Evolutionary conservation across 2,113 vertebrate species (phyloP), one percentile per base, ranked within the genome.

Genomic region (Amphilophus citrinellus): DNA sequence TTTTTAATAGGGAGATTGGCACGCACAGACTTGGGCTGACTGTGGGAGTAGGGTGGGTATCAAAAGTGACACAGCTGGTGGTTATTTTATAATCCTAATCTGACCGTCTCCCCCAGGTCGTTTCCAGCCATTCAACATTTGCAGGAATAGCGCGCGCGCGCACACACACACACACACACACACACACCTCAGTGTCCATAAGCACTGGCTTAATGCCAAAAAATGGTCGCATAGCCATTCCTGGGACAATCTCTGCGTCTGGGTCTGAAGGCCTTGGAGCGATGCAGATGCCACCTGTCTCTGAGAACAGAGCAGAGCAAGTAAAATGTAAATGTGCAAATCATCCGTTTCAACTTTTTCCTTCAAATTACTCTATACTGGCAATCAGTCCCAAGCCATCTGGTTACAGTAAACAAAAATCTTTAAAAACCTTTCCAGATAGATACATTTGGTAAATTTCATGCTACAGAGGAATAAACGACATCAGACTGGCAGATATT

Each of bases 281-380:
- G 77, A 97, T 97, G 91, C 96, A 97, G 91, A 96, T 96, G 62
- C 97, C 97, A 83, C 96, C 96, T 22, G 96, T 97, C 94, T 97
- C 96, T 97, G 90, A 27, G 77, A 84, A 66, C 57, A 94, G 7
- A 71, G 39, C 50, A 87, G 44, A 82, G 82, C 44, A 84, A 56
- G 35, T 32, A 73, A 73, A 73, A 17, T 35, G 44, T 14, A 10
- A 37, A 2, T 35, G 3, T 50, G n/a, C 10, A 22, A 57, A n/a
- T 57, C 56, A 57, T 10, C 17, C 1, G 7, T 50, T 50, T 77
- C 17, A 61, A n/a, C 68, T 32, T 73, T 73, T 32, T 32, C 10
- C 27, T n/a, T 35, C 3, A 32, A n/a, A 56, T 73, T 56, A 73
- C 10, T 56, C 68, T 53, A 17, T 10, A 47, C 68, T 73, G 10